Evolutionary conservation across 2,888 invertebrate species (phyloP), one percentile per base, ranked within the genome.

Genomic region (Hypomecis punctinalis): DNA sequence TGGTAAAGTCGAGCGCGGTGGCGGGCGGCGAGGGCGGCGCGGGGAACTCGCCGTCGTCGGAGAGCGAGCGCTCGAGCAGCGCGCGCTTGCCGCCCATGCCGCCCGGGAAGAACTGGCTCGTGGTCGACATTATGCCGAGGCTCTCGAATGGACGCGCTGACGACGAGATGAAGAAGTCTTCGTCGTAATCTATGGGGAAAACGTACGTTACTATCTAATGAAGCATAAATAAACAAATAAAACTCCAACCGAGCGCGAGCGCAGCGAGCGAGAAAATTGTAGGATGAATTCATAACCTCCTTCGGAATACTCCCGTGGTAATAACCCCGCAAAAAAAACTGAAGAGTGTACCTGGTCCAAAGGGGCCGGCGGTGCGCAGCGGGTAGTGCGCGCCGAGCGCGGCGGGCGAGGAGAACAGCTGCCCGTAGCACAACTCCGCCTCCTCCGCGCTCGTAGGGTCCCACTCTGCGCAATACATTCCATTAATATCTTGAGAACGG

Each of bases 121-220:
- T 94, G 40, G 90, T 88, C 37, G 91, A 89, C 86, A 93, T 85
- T 48, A 94, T 83, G 76, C 93, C 93, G 70, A 94, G 90, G 70
- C 93, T 93, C 83, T 96, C 95, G 86, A 96, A 96, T n/a, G 96
- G 96, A 61, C 95, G 94, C 68, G 95, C 94, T 40, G 96, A 96
- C 66, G 96, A 95, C 73, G 95, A 95, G 74, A 96, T 95, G 88
- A 94, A 96, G 86, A 96, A 96, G 76, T 96, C 96, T 71, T 96
- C 96, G 76, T 95, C 89, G 81, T 93, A 91, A 75, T 92, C 94
- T 94, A 82, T n/a, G 35, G 45, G 39, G 11, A 8, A 37, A 11
- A 51, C 37, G 11, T 7, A 23, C 1, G 23, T 23, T 23, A 23
- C 1, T 23, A 3, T 23, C 23, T 23, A 2, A 1, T 23, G 23